phyloP scores from a whole-genome alignment of 2,797 vertebrate genomes.

The Sebastes diaconus region DNA sequence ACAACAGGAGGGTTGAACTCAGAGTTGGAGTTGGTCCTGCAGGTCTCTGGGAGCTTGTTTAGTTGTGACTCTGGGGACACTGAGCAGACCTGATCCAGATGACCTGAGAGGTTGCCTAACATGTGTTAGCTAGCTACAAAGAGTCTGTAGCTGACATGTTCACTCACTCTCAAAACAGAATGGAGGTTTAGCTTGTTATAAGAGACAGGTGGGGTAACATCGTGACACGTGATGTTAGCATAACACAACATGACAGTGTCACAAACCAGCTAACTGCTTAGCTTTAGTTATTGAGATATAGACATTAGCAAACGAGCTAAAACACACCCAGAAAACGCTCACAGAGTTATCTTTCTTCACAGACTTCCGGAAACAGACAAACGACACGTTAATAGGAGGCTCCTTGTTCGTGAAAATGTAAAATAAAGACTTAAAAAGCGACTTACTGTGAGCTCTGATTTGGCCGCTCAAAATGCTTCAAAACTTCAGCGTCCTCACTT shows the following conservation, averaged over 20 bases:
- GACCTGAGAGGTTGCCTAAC: too few species aligned
- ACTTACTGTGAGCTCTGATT: slow-evolving; percentile 30
- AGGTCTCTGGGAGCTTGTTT: too few species aligned
- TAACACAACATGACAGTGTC: background rate
- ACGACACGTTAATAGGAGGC: rapidly evolving
- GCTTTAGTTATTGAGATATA: background rate
- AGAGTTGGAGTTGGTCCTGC: too few species aligned
- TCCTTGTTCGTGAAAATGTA: rapidly evolving
- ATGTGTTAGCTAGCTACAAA: background rate
- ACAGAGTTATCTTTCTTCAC: background rate
- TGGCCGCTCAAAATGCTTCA: slow-evolving; percentile 73
- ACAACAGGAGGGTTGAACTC: too few species aligned
- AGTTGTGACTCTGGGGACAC: too few species aligned
- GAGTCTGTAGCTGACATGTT: background rate
- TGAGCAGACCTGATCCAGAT: too few species aligned
- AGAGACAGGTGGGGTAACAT: background rate
- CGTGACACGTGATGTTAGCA: background rate
- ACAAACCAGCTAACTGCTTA: background rate
- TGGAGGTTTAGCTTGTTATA: background rate
- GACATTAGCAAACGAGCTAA: slow-evolving; percentile 34
- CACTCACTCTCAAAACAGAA: background rate
- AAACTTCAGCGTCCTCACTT: slow-evolving; percentile 54
- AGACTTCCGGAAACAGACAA: background rate
- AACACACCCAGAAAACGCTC: background rate
- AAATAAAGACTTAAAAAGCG: background rate